phyloP scores from a whole-genome alignment of 2,797 vertebrate species.

The Cephalopachus bancanus region DNA sequence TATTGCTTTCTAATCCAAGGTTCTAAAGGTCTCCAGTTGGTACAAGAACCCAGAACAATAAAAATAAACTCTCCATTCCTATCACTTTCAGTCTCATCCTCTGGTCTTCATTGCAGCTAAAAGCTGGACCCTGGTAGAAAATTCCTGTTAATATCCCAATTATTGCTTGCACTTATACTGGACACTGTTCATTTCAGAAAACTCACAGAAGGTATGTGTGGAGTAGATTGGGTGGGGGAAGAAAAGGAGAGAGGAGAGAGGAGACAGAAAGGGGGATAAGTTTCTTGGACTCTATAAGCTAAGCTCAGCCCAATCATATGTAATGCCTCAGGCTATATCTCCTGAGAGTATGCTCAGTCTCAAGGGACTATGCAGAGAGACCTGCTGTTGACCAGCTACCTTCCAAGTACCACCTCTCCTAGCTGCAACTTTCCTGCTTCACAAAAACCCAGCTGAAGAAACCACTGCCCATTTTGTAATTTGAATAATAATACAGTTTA shows the following conservation, averaged over 20 bases:
- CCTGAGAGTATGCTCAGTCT: background rate
- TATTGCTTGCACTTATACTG: slow-evolving; percentile 33
- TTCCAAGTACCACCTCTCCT: background rate
- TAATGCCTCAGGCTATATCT: background rate
- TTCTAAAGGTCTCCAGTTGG: background rate
- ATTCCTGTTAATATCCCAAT: background rate
- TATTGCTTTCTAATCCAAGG: background rate
- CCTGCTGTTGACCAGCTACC: background rate
- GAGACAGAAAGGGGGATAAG: background rate
- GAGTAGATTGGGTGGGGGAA: background rate
- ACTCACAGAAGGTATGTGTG: background rate
- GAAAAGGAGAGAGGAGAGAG: background rate
- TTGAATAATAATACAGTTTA: background rate
- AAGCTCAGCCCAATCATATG: background rate
- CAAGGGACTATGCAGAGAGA: background rate
- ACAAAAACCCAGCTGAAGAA: slow-evolving; percentile 17
- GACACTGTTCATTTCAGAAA: background rate
- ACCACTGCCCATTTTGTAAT: background rate
- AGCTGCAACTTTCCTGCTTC: background rate
- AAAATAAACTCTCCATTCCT: background rate
- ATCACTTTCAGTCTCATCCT: background rate
- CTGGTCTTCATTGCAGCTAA: slow-evolving; percentile 16
- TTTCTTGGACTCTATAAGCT: background rate
- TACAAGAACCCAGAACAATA: background rate
- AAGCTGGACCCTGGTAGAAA: background rate